These are phyloP conservation scores for Elephas maximus DNA, from an alignment of 2,113 vertebrate species.

Conservation along the genomic window DNA sequence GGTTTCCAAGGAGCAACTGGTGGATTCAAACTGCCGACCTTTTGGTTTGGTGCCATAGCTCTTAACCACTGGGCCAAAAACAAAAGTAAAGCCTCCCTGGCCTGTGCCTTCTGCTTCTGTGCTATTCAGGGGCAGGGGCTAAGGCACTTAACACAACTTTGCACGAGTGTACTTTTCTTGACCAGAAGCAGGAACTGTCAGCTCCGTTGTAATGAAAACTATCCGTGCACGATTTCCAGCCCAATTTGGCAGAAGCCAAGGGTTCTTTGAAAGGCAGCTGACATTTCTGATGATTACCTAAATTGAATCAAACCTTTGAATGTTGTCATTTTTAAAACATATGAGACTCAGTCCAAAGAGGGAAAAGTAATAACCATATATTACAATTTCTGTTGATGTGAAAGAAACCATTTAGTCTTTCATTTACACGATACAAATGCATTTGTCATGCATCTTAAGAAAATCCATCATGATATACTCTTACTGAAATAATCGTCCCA, in stretches of 20 bases:
- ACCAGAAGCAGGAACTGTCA: constrained; percentile 63
- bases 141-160: background rate
- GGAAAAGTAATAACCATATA: background rate
- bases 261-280: constrained; percentile 73
- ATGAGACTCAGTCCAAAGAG: constrained; percentile 46
- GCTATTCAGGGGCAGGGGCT: background rate
- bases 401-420: constrained; percentile 49
- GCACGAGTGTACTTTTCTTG: constrained; percentile 42
- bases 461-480: background rate
- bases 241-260: constrained; percentile 73
- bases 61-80: too few relatives aligned
- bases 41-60: too few relatives aligned
- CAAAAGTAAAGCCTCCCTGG: background rate
- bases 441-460: constrained; percentile 21
- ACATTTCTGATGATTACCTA: constrained; percentile 79
- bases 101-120: constrained; percentile 12
- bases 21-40: too few relatives aligned
- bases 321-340: constrained; percentile 71
- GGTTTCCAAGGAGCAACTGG: too few relatives aligned
- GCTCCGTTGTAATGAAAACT: constrained; percentile 60
- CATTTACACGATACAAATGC: constrained; percentile 46
- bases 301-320: constrained; percentile 72
- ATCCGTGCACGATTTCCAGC: constrained; percentile 68
- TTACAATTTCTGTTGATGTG: constrained; percentile 62
- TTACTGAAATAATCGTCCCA: constrained; percentile 26